A percentile compares a stretch with the other conserved stretches of the same genome.
phyloP scores from a whole-genome alignment of 35 echinoderm and acorn worm genomes.

The Diadema setosum region DNA sequence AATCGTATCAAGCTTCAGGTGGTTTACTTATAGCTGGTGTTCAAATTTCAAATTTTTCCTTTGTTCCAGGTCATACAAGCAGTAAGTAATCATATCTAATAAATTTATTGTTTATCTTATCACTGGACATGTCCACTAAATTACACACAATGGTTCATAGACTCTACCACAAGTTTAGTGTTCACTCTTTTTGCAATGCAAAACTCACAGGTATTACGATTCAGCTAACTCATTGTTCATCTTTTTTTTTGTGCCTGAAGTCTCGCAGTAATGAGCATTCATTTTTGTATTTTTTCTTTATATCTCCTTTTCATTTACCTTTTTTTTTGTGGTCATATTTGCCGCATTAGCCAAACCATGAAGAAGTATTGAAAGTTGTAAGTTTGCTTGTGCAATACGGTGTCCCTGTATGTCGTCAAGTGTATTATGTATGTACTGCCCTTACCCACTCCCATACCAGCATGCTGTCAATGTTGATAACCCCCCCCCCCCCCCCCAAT shows the following conservation, averaged over 20 bases:
- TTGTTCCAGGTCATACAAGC: not conserved
- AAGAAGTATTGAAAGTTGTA: conserved; percentile 77
- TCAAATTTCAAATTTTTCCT: not conserved
- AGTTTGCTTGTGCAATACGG: conserved; percentile 47
- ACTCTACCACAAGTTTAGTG: no score
- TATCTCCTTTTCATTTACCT: not conserved
- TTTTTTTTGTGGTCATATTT: conserved; percentile 1
- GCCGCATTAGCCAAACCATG: conserved; percentile 56
- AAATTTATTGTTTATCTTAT: not conserved
- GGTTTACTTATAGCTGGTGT: no score
- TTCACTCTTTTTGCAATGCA: not conserved
- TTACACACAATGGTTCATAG: no score
- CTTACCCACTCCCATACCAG: no score
- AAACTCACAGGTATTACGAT: not conserved
- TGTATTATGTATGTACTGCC: no score
- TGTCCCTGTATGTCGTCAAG: no score
- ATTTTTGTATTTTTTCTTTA: conserved; percentile 25
- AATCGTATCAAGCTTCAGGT: no score
- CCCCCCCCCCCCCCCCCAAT: no score
- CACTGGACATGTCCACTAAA: no score
- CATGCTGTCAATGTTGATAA: no score
- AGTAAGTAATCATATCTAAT: not conserved
- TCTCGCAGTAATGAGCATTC: not conserved
- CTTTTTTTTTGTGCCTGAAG: not conserved
- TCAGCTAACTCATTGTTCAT: no score